Conservation (phyloP, 2,113 vertebrate species). For the Nibea albiflora region DNA sequence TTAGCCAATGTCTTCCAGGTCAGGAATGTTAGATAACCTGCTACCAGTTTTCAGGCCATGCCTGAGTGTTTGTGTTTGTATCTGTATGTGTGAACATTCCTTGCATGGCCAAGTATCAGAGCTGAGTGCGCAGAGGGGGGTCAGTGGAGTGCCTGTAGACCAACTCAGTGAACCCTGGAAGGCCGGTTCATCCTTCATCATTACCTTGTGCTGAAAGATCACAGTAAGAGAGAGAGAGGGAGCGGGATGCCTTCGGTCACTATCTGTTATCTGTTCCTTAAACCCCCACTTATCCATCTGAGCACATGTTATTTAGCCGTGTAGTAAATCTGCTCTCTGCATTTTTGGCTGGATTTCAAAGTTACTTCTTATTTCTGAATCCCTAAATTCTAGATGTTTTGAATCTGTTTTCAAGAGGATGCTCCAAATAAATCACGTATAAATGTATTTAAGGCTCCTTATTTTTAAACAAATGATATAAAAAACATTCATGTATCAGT, state of each 20-base stretch:
- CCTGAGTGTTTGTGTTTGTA: conserved; percentile 70
- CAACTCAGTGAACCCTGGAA: conserved; percentile 77
- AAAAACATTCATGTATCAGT: conserved; percentile 28
- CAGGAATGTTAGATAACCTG: conserved; percentile 71
- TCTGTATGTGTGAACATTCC: conserved; percentile 78
- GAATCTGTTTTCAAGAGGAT: conserved; percentile 11
- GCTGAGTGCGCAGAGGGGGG: conserved; percentile 64
- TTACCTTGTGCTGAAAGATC: conserved; percentile 78
- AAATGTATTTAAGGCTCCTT: conserved; percentile 14
- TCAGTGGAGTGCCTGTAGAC: conserved; percentile 58
- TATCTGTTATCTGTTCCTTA: conserved; percentile 51
- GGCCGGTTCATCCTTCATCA: conserved; percentile 70
- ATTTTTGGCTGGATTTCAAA: conserved; percentile 32
- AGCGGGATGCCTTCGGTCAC: conserved; percentile 30
- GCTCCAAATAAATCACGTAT: conserved; percentile 12
- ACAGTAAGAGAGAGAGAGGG: conserved; percentile 45
- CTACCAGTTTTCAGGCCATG: conserved; percentile 64
- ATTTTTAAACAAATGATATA: conserved; percentile 36
- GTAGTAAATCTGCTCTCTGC: conserved; percentile 50
- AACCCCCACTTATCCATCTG: conserved; percentile 50
- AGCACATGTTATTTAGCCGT: conserved; percentile 45
- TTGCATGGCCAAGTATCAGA: conserved; percentile 64
- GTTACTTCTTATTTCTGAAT: conserved; percentile 24
- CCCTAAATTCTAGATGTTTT: background rate
- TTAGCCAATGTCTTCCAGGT: conserved; percentile 60